Conservation (phyloP, 2,113 vertebrate genomes). For the Xiphophorus maculatus region DNA sequence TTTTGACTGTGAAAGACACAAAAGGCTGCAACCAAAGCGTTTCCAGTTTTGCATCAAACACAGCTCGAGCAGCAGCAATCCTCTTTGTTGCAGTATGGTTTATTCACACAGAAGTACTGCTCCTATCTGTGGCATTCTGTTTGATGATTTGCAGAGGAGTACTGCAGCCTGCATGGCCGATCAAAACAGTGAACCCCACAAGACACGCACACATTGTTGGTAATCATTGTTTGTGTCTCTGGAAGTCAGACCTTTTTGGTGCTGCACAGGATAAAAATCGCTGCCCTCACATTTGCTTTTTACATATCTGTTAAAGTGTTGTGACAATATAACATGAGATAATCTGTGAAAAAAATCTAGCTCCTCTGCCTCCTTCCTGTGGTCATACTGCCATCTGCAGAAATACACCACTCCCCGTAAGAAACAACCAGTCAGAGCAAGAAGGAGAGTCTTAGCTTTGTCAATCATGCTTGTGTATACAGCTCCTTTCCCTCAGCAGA, state of each 20-base stretch:
- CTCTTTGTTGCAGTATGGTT: constrained; percentile 19
- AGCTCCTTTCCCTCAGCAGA: no score
- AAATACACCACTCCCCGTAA: no score
- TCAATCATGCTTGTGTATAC: no score
- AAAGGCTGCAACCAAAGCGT: constrained; percentile 9
- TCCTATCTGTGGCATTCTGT: constrained; percentile 48
- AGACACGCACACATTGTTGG: background rate
- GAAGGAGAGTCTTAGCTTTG: no score
- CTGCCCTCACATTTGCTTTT: constrained; percentile 23
- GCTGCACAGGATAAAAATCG: constrained; percentile 22
- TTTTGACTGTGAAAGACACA: background rate
- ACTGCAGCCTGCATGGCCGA: constrained; percentile 54
- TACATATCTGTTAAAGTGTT: no score
- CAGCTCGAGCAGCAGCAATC: constrained; percentile 12
- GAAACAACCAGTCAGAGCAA: no score
- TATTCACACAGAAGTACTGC: constrained; percentile 30
- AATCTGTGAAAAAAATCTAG: no score
- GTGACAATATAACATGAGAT: no score
- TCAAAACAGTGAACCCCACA: constrained; percentile 49
- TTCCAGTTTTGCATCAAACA: constrained; percentile 19
- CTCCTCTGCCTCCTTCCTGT: no score
- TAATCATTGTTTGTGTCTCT: background rate
- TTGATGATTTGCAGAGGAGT: constrained; percentile 49
- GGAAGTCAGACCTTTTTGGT: background rate
- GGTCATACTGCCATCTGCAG: no score